phyloP scores from a whole-genome alignment of 2,888 invertebrate genomes.

The Yponomeuta sedellus region DNA sequence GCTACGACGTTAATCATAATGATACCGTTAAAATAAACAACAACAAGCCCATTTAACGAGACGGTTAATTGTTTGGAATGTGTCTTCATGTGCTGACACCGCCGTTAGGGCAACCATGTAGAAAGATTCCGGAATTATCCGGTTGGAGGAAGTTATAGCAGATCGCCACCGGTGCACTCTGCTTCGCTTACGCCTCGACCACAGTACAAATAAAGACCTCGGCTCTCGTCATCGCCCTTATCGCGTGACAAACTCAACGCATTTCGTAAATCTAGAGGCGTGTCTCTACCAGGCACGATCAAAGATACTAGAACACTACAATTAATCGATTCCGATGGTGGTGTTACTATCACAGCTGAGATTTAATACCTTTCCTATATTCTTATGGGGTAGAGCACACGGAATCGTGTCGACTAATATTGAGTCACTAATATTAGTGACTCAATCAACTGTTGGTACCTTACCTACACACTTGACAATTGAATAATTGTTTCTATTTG shows the following conservation, averaged over 20 bases:
- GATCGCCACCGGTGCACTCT: conserved; percentile 49
- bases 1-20: not conserved
- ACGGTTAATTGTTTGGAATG: conserved; percentile 60
- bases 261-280: not conserved
- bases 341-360: not conserved
- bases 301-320: not conserved
- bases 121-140: conserved; percentile 45
- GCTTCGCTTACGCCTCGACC: conserved; percentile 31
- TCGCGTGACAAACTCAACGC: conserved; percentile 13
- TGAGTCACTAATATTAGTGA: not conserved
- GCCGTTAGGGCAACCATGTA: conserved; percentile 23
- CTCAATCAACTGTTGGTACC: not conserved
- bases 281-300: conserved; percentile 7
- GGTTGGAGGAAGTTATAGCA: conserved; percentile 47
- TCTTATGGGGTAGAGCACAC: not conserved
- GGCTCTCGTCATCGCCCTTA: conserved; percentile 33
- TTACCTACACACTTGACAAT: not conserved
- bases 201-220: no score
- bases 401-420: no score
- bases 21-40: conserved; percentile 11
- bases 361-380: not conserved
- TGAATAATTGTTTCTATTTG: conserved; percentile 6
- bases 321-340: conserved; percentile 8
- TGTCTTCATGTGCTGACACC: conserved; percentile 18
- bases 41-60: conserved; percentile 23